phyloP scores from a whole-genome alignment of 2,888 invertebrate genomes.

The Therioaphis trifolii region DNA sequence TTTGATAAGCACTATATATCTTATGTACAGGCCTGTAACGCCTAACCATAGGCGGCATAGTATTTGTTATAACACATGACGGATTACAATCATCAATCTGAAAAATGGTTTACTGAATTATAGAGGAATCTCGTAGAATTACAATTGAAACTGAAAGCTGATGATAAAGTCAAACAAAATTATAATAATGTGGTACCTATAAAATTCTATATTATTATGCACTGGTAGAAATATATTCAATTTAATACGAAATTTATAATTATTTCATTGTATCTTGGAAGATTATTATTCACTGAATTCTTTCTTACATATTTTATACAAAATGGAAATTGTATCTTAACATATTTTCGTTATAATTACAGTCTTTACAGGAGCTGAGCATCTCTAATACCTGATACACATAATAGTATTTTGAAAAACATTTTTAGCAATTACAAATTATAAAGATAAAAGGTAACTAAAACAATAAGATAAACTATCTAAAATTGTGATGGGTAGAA shows the following conservation, averaged over 20 bases:
- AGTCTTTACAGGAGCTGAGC: too few species aligned
- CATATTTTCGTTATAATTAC: too few species aligned
- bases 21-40: slow-evolving; percentile 62
- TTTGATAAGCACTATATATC: slow-evolving; percentile 59
- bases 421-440: not conserved
- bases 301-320: too few species aligned
- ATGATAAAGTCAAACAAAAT: not conserved
- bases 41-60: slow-evolving; percentile 57
- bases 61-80: slow-evolving; percentile 52
- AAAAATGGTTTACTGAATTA: slow-evolving; percentile 53
- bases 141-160: not conserved
- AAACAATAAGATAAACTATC: too few species aligned
- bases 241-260: not conserved
- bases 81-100: slow-evolving; percentile 53
- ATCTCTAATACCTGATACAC: too few species aligned
- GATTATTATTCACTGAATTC: too few species aligned
- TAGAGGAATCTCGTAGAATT: not conserved
- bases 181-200: not conserved
- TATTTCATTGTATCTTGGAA: too few species aligned
- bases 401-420: not conserved
- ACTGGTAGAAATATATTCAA: not conserved
- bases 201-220: not conserved
- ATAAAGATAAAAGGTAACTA: too few species aligned
- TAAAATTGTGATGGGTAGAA: too few species aligned
- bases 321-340: too few species aligned